Evolutionary conservation across 2,888 invertebrate genomes (phyloP).

Genomic region (Dermolepida albohirtum): DNA sequence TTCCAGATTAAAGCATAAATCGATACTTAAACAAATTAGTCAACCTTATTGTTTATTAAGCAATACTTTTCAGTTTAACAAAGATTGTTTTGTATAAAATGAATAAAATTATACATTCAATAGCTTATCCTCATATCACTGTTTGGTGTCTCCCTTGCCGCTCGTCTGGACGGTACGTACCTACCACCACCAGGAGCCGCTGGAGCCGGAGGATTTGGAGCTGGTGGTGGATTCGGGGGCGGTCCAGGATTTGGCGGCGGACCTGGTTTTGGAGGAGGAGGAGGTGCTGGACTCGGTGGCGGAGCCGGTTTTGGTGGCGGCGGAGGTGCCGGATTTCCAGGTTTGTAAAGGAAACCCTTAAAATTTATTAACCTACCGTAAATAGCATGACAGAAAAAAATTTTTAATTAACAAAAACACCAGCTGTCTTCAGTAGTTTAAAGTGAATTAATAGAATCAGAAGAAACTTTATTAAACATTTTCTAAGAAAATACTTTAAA

Average conservation of each 20-base stretch:
- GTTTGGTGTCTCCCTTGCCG: constrained; percentile 30
- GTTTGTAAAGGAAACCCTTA: background rate
- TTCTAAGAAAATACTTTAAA: no score
- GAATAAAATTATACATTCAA: background rate
- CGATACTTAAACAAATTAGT: no score
- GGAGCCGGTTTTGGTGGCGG: constrained; percentile 37
- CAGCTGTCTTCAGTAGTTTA: no score
- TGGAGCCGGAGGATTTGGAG: constrained; percentile 26
- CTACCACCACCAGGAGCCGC: constrained; percentile 23
- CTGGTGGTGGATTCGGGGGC: constrained; percentile 33
- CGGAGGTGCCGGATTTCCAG: constrained; percentile 12
- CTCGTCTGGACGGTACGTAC: constrained; percentile 35
- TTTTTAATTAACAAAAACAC: no score
- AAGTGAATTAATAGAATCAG: no score
- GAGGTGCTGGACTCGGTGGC: constrained; percentile 23
- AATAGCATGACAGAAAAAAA: no score
- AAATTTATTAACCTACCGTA: no score
- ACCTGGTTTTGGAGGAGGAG: constrained; percentile 7
- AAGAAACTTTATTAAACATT: no score
- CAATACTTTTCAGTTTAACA: no score
- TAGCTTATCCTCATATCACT: constrained; percentile 33
- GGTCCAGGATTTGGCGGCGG: constrained; percentile 35
- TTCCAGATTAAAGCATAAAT: no score
- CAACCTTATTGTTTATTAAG: no score
- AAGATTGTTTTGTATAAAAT: no score